phyloP scores from a whole-genome alignment of 2,888 invertebrate genomes.

The Callinectes sapidus region DNA sequence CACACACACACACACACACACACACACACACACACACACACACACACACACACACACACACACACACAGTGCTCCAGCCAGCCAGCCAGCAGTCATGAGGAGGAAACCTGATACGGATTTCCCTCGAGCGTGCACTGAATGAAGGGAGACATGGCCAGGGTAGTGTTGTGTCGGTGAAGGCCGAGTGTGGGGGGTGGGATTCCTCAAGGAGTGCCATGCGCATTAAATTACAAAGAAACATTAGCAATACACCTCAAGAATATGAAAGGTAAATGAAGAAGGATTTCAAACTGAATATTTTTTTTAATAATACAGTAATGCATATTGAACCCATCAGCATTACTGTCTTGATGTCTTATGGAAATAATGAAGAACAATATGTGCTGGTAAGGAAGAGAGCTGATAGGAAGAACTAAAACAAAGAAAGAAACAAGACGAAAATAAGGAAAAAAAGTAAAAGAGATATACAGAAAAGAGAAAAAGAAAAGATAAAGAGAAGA shows the following conservation, averaged over 20 bases:
- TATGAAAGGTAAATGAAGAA: no score
- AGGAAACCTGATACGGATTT: not conserved
- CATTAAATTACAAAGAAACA: no score
- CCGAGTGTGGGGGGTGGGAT: not conserved
- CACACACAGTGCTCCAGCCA: not conserved
- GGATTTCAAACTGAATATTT: no score
- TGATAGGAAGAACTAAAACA: not conserved
- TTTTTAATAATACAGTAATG: no score
- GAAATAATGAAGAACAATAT: no score
- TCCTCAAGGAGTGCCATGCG: not conserved
- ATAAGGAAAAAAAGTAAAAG: not conserved
- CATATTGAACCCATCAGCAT: no score
- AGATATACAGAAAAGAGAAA: not conserved
- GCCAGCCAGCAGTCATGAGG: not conserved
- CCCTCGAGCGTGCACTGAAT: not conserved
- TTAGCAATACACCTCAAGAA: no score
- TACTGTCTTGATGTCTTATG: no score
- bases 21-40: slow-evolving; percentile 1
- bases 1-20: not conserved
- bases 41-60: not conserved
- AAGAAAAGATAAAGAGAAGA: not conserved
- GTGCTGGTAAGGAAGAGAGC: not conserved
- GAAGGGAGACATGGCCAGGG: not conserved
- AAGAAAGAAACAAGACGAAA: not conserved
- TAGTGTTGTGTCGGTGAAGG: not conserved